Evolutionary conservation across 2,888 invertebrate species (phyloP).

Genomic region (Mantis religiosa): DNA sequence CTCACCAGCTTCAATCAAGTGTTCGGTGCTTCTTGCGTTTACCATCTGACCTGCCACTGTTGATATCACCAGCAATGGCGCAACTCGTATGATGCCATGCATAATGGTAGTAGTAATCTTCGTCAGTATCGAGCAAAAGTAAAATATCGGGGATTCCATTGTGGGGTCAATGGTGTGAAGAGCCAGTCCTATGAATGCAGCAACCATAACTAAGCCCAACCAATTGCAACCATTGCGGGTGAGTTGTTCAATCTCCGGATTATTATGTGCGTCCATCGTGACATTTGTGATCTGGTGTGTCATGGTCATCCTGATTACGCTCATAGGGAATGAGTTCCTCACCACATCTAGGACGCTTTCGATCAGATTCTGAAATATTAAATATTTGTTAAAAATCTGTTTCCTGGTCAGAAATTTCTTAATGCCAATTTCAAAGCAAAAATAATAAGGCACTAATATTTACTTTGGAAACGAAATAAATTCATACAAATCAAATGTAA

Average conservation of each 20-base stretch:
- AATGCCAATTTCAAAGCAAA: no score
- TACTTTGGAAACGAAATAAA: no score
- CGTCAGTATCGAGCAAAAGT: neutral
- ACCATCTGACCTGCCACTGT: neutral
- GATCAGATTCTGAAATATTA: neutral
- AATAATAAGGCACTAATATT: no score
- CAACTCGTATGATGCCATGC: neutral
- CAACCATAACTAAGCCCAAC: neutral
- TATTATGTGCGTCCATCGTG: neutral
- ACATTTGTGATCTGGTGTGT: neutral
- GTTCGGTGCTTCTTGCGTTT: neutral
- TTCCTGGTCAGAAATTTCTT: no score
- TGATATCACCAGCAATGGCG: neutral
- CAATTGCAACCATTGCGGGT: neutral
- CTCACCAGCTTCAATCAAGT: neutral
- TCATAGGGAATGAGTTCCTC: neutral
- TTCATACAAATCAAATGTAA: no score
- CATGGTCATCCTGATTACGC: neutral
- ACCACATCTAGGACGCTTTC: neutral
- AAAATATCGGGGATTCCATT: neutral
- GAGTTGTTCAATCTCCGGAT: neutral
- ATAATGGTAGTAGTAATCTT: neutral
- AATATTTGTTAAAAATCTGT: neutral
- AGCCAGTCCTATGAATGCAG: neutral
- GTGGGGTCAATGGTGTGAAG: neutral